Base-by-base conservation (phyloP, 2,888 invertebrate genomes). In the Steinernema carpocapsae region DNA sequence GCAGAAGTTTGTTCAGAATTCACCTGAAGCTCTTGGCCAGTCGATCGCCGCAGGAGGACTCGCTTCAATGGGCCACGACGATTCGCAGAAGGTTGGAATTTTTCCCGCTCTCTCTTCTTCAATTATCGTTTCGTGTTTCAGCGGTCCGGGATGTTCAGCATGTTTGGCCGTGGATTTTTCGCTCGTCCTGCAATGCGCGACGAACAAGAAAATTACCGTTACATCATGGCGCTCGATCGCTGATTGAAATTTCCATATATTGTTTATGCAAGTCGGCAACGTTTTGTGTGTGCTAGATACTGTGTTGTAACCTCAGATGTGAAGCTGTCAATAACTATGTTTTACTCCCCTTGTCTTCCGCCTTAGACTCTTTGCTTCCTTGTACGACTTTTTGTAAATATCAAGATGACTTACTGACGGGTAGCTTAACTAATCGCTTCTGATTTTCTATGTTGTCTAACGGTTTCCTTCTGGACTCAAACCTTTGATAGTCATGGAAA, bases 181-280 rank as follows among this genome's bases (percentile, higher is more conserved):
- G 81, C 83, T 29, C 83, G 82, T 64, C 85, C 85, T n/a, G 83
- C 85, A 26, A 79, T 83, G 51, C 78, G 81, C 48, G 75, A 78
- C 26, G 81, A 83, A 22, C 83, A 85, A 71, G 84, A 85, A 71
- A 82, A 82, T 76, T 85, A 85, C 75, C 85, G 85, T 64, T 84
- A 85, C 76, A 76, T 85, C 72, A 83, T 85, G 84, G 84, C 85
- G 64, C 78, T 84, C 71, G 85, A 85, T 73, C 84, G 85, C 59
- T 85, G 32, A 64, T 26, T 52, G 4, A 10, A 3, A 4, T 48
- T 19, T n/a, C 48, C 48, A 48, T n/a, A 37, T 37, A 37, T 37
- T 37, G 3, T 37, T 37, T 10, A 37, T 37, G 37, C 10, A 6
- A 10, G 10, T 37, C 37, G 37, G 37, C 37, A 10, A 6, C 10